A percentile compares a stretch with the other conserved stretches of the same genome.
phyloP scores from a whole-genome alignment of 2,888 invertebrate species.

The Cephus sareptanus region DNA sequence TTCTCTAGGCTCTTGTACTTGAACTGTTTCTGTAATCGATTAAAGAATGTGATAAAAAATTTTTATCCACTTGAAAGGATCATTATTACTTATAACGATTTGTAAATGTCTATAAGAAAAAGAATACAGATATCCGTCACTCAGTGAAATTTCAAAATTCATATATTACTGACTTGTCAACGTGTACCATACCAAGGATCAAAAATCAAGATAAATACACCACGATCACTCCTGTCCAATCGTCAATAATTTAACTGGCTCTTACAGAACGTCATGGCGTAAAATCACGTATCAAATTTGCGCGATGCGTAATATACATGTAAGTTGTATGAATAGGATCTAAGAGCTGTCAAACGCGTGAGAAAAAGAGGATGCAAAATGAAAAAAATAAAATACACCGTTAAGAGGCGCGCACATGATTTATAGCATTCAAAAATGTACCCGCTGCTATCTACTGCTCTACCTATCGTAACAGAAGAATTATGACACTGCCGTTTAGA shows the following conservation, averaged over 20 bases:
- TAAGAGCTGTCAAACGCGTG: background rate
- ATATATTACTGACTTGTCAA: background rate
- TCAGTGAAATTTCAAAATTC: background rate
- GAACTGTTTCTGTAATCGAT: conserved; percentile 78
- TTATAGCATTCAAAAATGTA: background rate
- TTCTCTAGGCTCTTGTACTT: conserved; percentile 79
- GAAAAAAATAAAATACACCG: background rate
- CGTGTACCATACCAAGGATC: background rate
- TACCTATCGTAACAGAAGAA: background rate
- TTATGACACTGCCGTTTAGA: background rate
- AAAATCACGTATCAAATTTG: background rate
- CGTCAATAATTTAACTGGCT: background rate
- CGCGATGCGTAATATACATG: background rate
- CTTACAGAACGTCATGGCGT: background rate
- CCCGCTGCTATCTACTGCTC: background rate
- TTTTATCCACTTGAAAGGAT: background rate
- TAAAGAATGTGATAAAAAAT: conserved; percentile 15
- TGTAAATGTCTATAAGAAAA: background rate
- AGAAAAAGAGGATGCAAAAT: background rate
- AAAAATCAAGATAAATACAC: background rate
- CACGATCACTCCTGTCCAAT: background rate
- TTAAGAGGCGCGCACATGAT: background rate
- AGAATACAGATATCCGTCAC: background rate
- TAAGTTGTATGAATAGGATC: background rate
- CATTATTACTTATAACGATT: background rate